Percentiles rank a stretch among this genome's conserved stretches.
phyloP scores from a whole-genome alignment of 2,113 vertebrate genomes.

The Numida meleagris region DNA sequence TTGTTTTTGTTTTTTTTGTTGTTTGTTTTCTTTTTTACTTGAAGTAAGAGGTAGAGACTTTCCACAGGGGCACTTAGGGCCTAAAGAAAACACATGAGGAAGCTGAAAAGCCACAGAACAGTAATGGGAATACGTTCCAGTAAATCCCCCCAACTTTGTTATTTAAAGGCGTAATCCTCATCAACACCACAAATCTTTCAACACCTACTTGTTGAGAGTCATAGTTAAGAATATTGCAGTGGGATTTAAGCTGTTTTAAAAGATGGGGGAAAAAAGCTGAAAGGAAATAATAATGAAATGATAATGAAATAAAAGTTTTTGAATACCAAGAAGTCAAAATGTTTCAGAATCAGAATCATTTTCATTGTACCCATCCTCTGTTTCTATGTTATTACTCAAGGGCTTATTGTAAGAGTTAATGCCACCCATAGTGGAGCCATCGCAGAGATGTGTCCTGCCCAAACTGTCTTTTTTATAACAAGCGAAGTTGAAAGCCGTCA shows the following conservation, averaged over 20 bases:
- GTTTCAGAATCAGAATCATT: constrained; percentile 95
- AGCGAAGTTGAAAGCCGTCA: constrained; percentile 90
- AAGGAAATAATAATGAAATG: not conserved
- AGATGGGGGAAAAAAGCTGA: not conserved
- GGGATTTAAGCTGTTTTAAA: constrained; percentile 47
- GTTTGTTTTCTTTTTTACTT: not conserved
- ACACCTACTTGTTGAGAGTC: constrained; percentile 23
- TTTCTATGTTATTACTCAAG: constrained; percentile 68
- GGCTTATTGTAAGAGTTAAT: constrained; percentile 78
- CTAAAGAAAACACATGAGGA: constrained; percentile 55
- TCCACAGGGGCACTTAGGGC: constrained; percentile 67
- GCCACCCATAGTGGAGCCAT: constrained; percentile 81
- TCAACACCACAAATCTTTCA: not conserved
- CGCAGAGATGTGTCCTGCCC: constrained; percentile 80
- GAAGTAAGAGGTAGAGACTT: constrained; percentile 81
- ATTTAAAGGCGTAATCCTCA: constrained; percentile 20
- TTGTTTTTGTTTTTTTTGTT: not conserved
- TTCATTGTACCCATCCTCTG: constrained; percentile 87
- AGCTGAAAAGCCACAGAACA: constrained; percentile 47
- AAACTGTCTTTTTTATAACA: constrained; percentile 88
- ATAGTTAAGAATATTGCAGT: constrained; percentile 2
- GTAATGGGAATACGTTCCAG: constrained; percentile 6
- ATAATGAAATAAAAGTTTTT: not conserved
- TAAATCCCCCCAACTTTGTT: constrained; percentile 22
- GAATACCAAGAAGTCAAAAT: constrained; percentile 81